phyloP scores from a whole-genome alignment of 2,888 invertebrate genomes.

The Eretmocerus hayati region DNA sequence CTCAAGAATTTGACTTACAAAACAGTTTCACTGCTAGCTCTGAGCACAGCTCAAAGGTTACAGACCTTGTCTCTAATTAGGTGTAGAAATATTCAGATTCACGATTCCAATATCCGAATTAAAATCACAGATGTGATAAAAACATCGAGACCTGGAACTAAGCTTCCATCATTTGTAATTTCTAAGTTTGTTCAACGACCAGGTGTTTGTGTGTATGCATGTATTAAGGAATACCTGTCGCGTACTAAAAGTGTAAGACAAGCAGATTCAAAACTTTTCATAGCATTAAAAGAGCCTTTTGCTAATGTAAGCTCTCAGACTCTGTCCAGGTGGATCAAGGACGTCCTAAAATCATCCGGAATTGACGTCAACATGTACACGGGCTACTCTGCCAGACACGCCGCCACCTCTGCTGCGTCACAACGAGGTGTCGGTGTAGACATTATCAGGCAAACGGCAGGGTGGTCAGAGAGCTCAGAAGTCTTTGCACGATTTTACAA shows the following conservation, averaged over 20 bases:
- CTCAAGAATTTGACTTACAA: conserved; percentile 13
- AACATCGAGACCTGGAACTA: conserved; percentile 10
- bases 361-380: conserved; percentile 6
- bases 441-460: background rate
- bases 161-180: conserved; percentile 10
- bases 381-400: conserved; percentile 8
- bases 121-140: conserved; percentile 16
- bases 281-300: conserved; percentile 11
- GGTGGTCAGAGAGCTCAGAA: background rate
- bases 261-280: conserved; percentile 1
- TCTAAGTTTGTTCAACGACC: background rate
- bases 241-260: conserved; percentile 1
- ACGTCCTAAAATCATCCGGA: background rate
- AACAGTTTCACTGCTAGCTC: conserved; percentile 12
- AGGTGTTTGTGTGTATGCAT: background rate
- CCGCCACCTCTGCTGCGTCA: background rate
- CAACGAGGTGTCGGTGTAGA: background rate
- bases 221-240: background rate
- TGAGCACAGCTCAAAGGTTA: conserved; percentile 14
- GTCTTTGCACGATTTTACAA: background rate
- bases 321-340: conserved; percentile 13
- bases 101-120: conserved; percentile 8
- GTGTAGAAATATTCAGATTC: conserved; percentile 8
- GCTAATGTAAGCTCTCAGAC: conserved; percentile 9
- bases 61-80: conserved; percentile 16